Base-by-base conservation (phyloP, 1,140 invertebrate genomes). In the Scaptomyza graminum region DNA sequence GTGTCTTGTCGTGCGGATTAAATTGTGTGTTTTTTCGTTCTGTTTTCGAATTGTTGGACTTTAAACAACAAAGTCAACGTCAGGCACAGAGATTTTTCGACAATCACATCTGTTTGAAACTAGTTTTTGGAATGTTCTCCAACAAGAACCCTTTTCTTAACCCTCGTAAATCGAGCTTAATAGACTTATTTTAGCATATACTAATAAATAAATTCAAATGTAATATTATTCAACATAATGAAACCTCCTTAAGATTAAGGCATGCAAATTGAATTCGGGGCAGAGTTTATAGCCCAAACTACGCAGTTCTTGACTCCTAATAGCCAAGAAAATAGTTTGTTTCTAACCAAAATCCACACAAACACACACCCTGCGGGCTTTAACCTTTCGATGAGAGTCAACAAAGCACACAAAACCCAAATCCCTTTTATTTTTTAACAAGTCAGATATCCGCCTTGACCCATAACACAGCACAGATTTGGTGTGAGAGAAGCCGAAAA, bases 371-470 rank as follows among this genome's bases (percentile, higher is more conserved):
- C 16, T 9, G 13, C 37, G 22, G 22, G 3, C 34, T 16, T 15
- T 13, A 85, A 85, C 81, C 78, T 87, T 85, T 85, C 81, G 87
- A 85, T 85, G 81, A 85, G 77, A 62, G n/a, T 54, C 41, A 46
- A 69, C 59, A 72, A 31, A 25, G 5, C 28, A 34, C 31, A 54
- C 57, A 28, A 47, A 44, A 9, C 13, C 61, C 74, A 72, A 76
- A 76, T 76, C 49, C 66, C 64, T 85, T 70, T 71, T 64, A 83
- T 3, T 18, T 54, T 81, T 80, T 76, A 76, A 77, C 73, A 60
- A 57, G 62, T 59, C 74, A 78, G 81, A 87, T 87, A 77, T 81
- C 66, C 74, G 77, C 77, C 81, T 85, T 74, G 76, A 85, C 81
- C 80, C 69, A 50, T 43, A 59, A 0, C 12, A 39, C 34, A 22